Conservation (phyloP, 2,113 vertebrate species). For the Brevimyrus niger region DNA sequence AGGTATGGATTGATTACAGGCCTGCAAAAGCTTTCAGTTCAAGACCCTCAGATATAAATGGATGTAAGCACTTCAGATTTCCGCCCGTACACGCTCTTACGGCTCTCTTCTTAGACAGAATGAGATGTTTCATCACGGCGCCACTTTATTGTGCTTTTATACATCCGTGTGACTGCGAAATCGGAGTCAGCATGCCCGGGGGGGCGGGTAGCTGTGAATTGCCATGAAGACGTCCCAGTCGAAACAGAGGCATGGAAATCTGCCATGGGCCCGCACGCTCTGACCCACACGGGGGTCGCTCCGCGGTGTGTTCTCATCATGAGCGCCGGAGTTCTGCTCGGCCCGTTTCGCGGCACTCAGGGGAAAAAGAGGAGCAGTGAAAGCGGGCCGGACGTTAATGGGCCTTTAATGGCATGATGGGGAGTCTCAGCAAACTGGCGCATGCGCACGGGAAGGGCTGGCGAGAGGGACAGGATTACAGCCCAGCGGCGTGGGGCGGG, state of each 20-base stretch:
- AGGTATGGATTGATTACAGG: conserved; percentile 4
- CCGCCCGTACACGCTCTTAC: background rate
- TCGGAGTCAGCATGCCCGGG: background rate
- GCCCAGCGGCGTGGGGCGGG: background rate
- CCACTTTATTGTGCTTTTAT: background rate
- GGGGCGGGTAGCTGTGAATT: too few relatives aligned
- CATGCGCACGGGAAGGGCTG: background rate
- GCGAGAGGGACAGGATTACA: background rate
- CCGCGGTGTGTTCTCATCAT: background rate
- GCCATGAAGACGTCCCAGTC: conserved; percentile 3
- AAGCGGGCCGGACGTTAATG: background rate
- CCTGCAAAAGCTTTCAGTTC: background rate
- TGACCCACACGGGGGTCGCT: background rate
- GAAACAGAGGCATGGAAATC: conserved; percentile 12
- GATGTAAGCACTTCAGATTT: conserved; percentile 6
- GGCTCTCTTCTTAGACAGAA: background rate
- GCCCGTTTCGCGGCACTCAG: background rate
- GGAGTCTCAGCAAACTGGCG: conserved; percentile 2
- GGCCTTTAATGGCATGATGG: conserved; percentile 23
- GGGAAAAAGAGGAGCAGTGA: background rate
- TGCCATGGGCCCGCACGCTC: background rate
- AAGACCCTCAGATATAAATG: background rate
- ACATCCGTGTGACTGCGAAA: background rate
- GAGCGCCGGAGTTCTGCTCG: background rate
- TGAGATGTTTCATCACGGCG: background rate